Conservation (phyloP, 2,797 vertebrate species). For the Borostomias antarcticus region DNA sequence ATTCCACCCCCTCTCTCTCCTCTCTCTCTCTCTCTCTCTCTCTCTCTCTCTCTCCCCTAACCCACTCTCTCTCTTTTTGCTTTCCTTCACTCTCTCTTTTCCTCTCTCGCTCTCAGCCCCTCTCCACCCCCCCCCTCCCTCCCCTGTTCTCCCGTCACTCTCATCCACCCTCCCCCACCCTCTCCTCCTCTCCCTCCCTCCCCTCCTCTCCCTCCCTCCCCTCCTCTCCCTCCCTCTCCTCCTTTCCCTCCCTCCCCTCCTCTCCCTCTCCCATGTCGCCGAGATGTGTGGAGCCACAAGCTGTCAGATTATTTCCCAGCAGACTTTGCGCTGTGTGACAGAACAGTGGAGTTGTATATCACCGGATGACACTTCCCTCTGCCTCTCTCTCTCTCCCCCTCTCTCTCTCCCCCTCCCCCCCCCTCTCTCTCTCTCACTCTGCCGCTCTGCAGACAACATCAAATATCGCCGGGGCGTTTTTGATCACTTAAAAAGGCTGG, state of each 20-base stretch:
- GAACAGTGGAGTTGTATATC: slow-evolving; percentile 67
- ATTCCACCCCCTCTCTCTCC: slow-evolving; percentile 51
- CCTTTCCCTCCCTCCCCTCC: slow-evolving; percentile 9
- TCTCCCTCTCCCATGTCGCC: slow-evolving; percentile 29
- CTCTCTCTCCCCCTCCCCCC: slow-evolving; percentile 19
- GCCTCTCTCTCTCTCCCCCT: not conserved
- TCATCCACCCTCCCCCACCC: not conserved
- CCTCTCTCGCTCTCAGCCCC: slow-evolving; percentile 40
- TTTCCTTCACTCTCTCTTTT: slow-evolving; percentile 44
- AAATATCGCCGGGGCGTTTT: slow-evolving; percentile 68
- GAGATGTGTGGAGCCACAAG: slow-evolving; percentile 65
- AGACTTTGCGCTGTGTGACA: slow-evolving; percentile 68
- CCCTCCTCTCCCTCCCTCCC: slow-evolving; percentile 25
- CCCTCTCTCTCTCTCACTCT: slow-evolving; percentile 42
- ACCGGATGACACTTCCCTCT: slow-evolving; percentile 63
- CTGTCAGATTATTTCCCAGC: slow-evolving; percentile 77
- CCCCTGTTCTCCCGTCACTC: slow-evolving; percentile 7
- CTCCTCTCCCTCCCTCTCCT: not conserved
- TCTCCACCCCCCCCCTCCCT: slow-evolving; percentile 21
- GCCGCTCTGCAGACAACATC: slow-evolving; percentile 63
- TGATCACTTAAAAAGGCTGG: slow-evolving; percentile 74
- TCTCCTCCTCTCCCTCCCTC: not conserved
- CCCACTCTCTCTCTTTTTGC: slow-evolving; percentile 15
- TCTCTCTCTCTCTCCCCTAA: not conserved
- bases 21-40: not conserved